Base-by-base conservation (phyloP, 2,888 invertebrate genomes). In the Camptogramma bilineatum region DNA sequence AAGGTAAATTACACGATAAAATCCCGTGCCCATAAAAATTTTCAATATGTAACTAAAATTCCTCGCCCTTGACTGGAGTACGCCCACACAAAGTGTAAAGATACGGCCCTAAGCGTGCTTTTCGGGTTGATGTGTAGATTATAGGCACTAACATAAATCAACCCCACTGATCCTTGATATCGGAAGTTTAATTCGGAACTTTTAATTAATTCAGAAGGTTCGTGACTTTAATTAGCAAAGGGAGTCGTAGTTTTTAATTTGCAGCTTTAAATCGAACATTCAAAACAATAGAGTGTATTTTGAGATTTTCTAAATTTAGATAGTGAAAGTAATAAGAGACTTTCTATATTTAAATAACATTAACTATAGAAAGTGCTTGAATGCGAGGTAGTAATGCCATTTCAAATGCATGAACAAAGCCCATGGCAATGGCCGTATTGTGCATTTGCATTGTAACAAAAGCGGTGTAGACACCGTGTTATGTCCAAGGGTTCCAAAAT, bases 91-190 rank as follows among this genome's bases (percentile, higher is more conserved):
- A 28, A 28, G 55, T 62, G 61, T 59, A 61, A 48, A 66, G 68
- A 70, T 64, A 69, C 58, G 58, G 64, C 63, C 69, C 63, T 68
- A 70, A 68, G 68, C 74, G 75, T 76, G 77, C 75, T 74, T 72
- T 71, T 68, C 70, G 71, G 69, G 73, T 73, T 75, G 76, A 78
- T 75, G 73, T 75, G 70, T 73, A 79, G 81, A 81, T 82, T 82
- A 82, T 68, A 63, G 61, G 61, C 64, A 66, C 73, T 72, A 71
- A 77, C 77, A 81, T 81, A 82, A 80, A 81, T 82, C 79, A 79
- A 73, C 72, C 77, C 79, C 72, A 72, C 72, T 73, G 72, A 76
- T 73, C 60, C 66, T 71, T 77, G 77, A 77, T 78, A 78, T 73
- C 53, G 58, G 67, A 69, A 68, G 67, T 69, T 70, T 62, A 61